phyloP scores from a whole-genome alignment of 2,113 vertebrate species.

The Uria lomvia region DNA sequence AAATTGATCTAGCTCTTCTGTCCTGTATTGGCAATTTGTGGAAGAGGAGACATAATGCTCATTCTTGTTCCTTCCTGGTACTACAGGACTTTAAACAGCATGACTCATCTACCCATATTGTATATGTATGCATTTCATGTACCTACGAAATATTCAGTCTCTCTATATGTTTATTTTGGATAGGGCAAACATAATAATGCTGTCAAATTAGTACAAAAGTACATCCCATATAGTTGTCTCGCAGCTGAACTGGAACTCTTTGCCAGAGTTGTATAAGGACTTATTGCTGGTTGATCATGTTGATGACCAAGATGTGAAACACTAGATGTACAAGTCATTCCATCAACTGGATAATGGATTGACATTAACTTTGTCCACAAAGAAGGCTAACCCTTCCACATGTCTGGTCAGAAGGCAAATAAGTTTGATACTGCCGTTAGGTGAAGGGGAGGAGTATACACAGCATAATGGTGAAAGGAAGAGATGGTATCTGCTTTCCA shows the following conservation, averaged over 20 bases:
- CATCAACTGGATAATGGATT: background rate
- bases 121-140: background rate
- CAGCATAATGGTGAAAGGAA: background rate
- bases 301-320: background rate
- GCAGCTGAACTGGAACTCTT: background rate
- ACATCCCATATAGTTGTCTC: background rate
- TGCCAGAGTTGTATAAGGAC: background rate
- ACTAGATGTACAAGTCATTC: background rate
- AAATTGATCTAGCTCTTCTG: background rate
- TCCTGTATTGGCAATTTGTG: background rate
- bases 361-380: background rate
- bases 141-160: background rate
- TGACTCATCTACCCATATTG: rapidly evolving
- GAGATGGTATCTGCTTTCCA: background rate
- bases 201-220: background rate
- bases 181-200: background rate
- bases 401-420: background rate
- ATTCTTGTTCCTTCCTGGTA: background rate
- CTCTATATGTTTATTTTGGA: background rate
- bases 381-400: background rate
- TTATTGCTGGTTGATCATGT: background rate
- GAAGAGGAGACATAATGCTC: background rate
- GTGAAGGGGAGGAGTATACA: background rate
- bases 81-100: background rate
- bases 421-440: background rate